phyloP scores from a whole-genome alignment of 2,888 invertebrate genomes.

The Rhingia campestris region DNA sequence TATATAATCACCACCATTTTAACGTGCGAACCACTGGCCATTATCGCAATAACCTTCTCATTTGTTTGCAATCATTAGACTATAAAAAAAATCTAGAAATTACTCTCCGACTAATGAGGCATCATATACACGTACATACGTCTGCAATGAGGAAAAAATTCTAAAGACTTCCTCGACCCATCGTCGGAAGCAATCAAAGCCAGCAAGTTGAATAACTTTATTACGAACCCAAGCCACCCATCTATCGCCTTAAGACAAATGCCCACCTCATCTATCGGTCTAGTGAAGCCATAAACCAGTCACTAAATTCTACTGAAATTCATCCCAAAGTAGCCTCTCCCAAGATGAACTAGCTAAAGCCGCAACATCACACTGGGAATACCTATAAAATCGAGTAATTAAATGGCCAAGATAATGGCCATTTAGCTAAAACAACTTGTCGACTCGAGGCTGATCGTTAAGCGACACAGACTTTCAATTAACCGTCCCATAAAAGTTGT shows the following conservation, averaged over 20 bases:
- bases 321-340: constrained; percentile 13
- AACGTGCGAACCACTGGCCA: too few relatives aligned
- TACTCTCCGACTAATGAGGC: neutral
- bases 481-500: constrained; percentile 25
- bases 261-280: constrained; percentile 14
- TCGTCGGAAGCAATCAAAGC: constrained; percentile 6
- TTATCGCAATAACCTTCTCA: too few relatives aligned
- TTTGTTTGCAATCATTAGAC: constrained; percentile 1
- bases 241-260: too few relatives aligned
- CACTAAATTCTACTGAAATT: constrained; percentile 45
- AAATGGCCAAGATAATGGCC: constrained; percentile 38
- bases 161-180: neutral
- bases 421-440: constrained; percentile 23
- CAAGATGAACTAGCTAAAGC: neutral
- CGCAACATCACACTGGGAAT: constrained; percentile 5
- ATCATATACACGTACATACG: neutral
- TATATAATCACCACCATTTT: too few relatives aligned
- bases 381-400: constrained; percentile 23
- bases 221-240: constrained; percentile 7
- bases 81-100: neutral
- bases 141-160: constrained; percentile 5
- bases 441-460: neutral
- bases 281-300: constrained; percentile 43
- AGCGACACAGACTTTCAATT: constrained; percentile 19
- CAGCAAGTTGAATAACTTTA: constrained; percentile 25